Evolutionary conservation across 1,140 invertebrate genomes (phyloP).

Genomic region (Rhagoletis pomonella): DNA sequence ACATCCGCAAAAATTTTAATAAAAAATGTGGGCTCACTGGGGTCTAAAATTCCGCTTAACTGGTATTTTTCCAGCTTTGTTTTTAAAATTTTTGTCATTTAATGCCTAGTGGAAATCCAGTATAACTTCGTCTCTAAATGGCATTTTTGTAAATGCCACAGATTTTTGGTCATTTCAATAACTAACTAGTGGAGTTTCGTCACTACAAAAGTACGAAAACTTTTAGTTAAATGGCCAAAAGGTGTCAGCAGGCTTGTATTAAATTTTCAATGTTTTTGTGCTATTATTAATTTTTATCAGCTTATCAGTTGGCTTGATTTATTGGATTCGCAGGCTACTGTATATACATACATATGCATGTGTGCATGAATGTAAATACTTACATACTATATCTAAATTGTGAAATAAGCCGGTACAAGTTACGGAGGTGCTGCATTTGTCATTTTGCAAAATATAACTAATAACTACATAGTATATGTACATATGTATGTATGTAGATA

Average conservation of each 20-base stretch:
- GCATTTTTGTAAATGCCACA: no score
- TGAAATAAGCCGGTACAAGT: neutral
- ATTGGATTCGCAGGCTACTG: neutral
- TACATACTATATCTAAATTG: neutral
- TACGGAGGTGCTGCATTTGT: neutral
- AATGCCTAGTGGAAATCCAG: no score
- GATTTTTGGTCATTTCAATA: no score
- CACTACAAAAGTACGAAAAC: no score
- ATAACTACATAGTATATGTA: neutral
- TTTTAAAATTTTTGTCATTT: no score
- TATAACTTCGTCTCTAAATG: no score
- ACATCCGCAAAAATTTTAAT: no score
- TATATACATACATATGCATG: neutral
- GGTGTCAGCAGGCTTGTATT: neutral
- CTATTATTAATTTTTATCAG: neutral
- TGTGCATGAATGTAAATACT: neutral
- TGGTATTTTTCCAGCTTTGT: no score
- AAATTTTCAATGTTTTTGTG: neutral
- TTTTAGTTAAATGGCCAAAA: no score
- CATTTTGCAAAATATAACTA: neutral
- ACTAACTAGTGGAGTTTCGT: no score
- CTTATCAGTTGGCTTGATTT: slow-evolving; percentile 29
- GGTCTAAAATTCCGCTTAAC: no score
- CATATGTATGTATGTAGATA: neutral
- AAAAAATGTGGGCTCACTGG: no score